Percentiles rank a stretch among this genome's conserved stretches.
phyloP scores from a whole-genome alignment of 2,888 invertebrate species.

The Meteorus cinctellus region DNA sequence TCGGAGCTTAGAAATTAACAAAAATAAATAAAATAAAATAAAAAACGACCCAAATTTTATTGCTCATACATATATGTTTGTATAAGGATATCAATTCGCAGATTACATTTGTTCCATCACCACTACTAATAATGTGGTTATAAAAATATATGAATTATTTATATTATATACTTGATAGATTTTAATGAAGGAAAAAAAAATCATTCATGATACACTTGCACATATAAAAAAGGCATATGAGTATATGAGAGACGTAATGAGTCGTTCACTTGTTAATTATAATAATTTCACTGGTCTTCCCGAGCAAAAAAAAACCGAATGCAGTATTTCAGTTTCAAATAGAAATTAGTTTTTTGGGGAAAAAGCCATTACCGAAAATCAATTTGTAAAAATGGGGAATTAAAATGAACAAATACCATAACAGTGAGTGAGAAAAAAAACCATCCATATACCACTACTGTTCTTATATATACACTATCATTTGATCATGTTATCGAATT shows the following conservation, averaged over 20 bases:
- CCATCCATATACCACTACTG: not conserved
- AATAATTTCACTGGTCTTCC: constrained; percentile 22
- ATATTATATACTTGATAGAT: constrained; percentile 53
- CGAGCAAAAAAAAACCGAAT: constrained; percentile 1
- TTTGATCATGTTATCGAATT: not conserved
- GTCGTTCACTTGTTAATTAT: constrained; percentile 10
- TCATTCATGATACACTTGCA: not conserved
- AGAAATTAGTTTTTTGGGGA: not conserved
- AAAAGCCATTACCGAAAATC: not conserved
- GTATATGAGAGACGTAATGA: not conserved
- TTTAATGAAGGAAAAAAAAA: constrained; percentile 44
- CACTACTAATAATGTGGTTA: constrained; percentile 49
- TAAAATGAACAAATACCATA: not conserved
- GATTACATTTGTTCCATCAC: constrained; percentile 62
- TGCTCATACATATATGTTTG: constrained; percentile 69
- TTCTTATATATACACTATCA: not conserved
- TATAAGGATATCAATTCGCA: constrained; percentile 61
- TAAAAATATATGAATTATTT: constrained; percentile 40
- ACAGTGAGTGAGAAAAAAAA: not conserved
- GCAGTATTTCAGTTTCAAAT: constrained; percentile 10
- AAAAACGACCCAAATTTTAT: constrained; percentile 66
- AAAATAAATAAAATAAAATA: constrained; percentile 47
- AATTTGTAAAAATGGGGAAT: not conserved
- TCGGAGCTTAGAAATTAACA: constrained; percentile 43
- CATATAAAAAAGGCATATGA: not conserved